Base-by-base conservation (phyloP, 2,888 invertebrate genomes). In the Lymantria dispar region DNA sequence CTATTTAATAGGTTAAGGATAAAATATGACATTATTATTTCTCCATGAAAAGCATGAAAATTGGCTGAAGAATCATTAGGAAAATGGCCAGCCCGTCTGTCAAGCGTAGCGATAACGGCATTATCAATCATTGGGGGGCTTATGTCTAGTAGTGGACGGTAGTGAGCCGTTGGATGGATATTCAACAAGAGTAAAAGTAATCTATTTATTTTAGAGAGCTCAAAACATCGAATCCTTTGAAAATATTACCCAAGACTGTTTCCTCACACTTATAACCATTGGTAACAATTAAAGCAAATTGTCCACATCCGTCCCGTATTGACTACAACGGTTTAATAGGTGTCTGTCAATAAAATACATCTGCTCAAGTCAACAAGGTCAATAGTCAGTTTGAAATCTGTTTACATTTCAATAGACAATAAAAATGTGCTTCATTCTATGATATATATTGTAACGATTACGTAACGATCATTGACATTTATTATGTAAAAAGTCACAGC, bases 231-330 rank as follows among this genome's bases (percentile, higher is more conserved):
- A 56, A 52, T 59, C 64, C 60, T 60, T 65, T 57, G 55, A 48
- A 52, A 52, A 56, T 47, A 63, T 58, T 57, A 64, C 60, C 55
- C 62, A 69, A 73, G 67, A 66, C 64, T 69, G 39, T 59, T 73
- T 72, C 67, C 44, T 22, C 5, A 67, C 76, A 76, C 74, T 72
- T n/a, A n/a, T n/a, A n/a, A n/a, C n/a, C n/a, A n/a, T n/a, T n/a
- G n/a, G n/a, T n/a, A 67, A 67, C 78, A 85, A 85, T 85, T 87
- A 86, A 80, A 79, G 73, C 81, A 82, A 89, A 90, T 89, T 89
- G 87, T 71, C 75, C 64, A 80, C 88, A 86, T 90, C 90, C 89
- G 87, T 85, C 72, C 75, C 73, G 73, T 78, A 85, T 86, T 81
- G 84, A 76, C 78, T 72, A 73, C 76, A 74, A 59, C 72, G 71